phyloP scores from a whole-genome alignment of 1,140 invertebrate genomes.

The Oedothorax gibbosus region DNA sequence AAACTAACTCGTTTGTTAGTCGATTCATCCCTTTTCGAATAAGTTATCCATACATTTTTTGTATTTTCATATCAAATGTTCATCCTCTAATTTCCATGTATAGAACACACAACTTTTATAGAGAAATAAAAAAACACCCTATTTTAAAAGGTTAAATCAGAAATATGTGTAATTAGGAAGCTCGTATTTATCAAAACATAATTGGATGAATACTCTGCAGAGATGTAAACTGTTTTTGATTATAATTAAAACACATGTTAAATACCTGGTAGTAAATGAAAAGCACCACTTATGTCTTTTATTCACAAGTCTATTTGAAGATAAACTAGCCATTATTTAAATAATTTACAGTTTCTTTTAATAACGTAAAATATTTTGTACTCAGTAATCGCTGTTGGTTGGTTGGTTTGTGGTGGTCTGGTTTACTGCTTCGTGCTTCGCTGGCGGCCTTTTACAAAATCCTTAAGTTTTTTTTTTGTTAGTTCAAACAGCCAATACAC shows the following conservation, averaged over 20 bases:
- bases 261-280: slow-evolving; percentile 64
- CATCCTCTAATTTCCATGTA: too few species aligned
- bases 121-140: not conserved
- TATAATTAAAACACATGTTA: not conserved
- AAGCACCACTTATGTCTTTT: slow-evolving; percentile 66
- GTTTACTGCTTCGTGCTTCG: too few species aligned
- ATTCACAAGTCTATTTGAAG: slow-evolving; percentile 29
- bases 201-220: not conserved
- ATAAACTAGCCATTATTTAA: slow-evolving; percentile 38
- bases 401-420: too few species aligned
- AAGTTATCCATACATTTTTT: not conserved
- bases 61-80: too few species aligned
- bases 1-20: not conserved
- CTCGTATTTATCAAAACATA: not conserved
- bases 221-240: not conserved
- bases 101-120: too few species aligned
- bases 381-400: too few species aligned
- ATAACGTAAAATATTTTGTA: too few species aligned
- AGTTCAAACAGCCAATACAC: too few species aligned
- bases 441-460: too few species aligned
- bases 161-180: too few species aligned
- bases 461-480: too few species aligned
- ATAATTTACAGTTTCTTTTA: not conserved
- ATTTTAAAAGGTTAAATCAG: not conserved
- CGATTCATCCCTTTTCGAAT: not conserved